Evolutionary conservation across 37 sponge, comb jelly and placozoan genomes (phyloP).

Genomic region (Corticium candelabrum): DNA sequence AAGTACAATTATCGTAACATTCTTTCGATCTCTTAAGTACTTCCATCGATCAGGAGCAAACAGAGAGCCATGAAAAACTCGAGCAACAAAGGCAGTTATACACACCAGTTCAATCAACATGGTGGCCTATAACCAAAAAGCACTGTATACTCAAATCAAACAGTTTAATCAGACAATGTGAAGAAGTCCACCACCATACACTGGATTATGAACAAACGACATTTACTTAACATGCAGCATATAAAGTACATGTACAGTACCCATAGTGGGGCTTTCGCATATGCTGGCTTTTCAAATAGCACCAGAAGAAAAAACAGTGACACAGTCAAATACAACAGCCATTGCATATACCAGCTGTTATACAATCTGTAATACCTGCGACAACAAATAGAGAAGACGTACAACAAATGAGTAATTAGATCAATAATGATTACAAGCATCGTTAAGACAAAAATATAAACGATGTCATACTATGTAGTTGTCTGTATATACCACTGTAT

Average conservation of each 20-base stretch:
- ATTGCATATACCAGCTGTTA: neutral
- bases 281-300: conserved; percentile 6
- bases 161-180: neutral
- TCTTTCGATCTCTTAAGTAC: neutral
- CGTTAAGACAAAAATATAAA: no score
- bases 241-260: no score
- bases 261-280: neutral
- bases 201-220: no score
- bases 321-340: neutral
- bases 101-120: neutral
- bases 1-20: neutral
- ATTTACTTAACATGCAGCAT: no score
- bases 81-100: neutral
- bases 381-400: no score
- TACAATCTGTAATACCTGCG: neutral
- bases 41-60: neutral
- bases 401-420: no score
- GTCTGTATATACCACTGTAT: no score
- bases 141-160: no score
- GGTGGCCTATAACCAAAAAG: neutral
- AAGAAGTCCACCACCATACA: neutral
- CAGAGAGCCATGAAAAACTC: neutral
- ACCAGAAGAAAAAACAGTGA: neutral
- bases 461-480: no score
- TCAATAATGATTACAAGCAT: no score